These are phyloP conservation scores for Bothrops jararaca DNA, from an alignment of 2,113 vertebrate species.

Conservation along the genomic window DNA sequence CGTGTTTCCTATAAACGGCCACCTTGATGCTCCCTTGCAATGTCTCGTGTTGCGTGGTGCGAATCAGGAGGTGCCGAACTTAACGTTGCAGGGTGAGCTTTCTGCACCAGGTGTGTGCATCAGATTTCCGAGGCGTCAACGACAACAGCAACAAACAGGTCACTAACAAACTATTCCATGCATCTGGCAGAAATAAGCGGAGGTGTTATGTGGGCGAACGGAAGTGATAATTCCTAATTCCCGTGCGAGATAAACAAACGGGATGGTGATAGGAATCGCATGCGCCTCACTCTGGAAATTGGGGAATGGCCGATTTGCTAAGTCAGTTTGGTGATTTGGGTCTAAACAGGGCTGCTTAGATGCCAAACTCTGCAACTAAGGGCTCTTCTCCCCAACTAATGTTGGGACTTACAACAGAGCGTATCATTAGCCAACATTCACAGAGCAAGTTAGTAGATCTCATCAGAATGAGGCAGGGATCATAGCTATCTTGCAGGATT, in stretches of 20 bases:
- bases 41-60: neutral
- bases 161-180: constrained; percentile 24
- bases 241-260: neutral
- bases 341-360: neutral
- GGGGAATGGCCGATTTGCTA: neutral
- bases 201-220: neutral
- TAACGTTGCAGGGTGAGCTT: constrained; percentile 5
- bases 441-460: too few species aligned
- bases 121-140: constrained; percentile 13
- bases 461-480: too few species aligned
- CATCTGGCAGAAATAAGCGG: constrained; percentile 40
- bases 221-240: constrained; percentile 30
- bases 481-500: too few species aligned
- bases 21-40: neutral
- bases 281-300: neutral
- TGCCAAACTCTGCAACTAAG: too few species aligned
- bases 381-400: neutral
- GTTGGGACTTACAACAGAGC: too few species aligned
- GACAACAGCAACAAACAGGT: neutral
- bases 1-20: neutral
- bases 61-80: neutral
- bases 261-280: fast-evolving
- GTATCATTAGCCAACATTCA: too few species aligned
- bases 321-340: neutral
- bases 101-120: neutral